Conservation (phyloP, 2,888 invertebrate genomes). For the Microctonus aethiopoides region DNA sequence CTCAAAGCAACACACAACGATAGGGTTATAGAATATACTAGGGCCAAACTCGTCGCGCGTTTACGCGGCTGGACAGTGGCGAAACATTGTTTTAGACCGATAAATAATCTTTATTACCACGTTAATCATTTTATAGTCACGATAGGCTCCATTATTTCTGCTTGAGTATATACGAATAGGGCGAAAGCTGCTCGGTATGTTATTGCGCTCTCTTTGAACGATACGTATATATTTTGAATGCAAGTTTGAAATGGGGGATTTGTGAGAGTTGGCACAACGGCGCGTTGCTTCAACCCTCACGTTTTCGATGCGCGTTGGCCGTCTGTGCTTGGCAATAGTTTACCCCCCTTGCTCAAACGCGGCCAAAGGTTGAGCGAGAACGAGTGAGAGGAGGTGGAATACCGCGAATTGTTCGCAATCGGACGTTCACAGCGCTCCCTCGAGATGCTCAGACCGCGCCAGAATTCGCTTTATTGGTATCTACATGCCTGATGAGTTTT, state of each 20-base stretch:
- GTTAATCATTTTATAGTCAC: slow-evolving; percentile 62
- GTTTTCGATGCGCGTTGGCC: slow-evolving; percentile 42
- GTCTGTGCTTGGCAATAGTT: neutral
- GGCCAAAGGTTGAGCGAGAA: neutral
- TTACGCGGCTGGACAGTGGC: slow-evolving; percentile 40
- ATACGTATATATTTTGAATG: neutral
- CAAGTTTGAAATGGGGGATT: neutral
- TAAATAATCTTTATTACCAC: slow-evolving; percentile 65
- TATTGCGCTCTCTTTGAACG: slow-evolving; percentile 54
- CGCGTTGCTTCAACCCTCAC: slow-evolving; percentile 51
- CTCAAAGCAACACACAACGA: slow-evolving; percentile 5
- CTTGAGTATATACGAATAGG: slow-evolving; percentile 33
- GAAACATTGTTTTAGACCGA: slow-evolving; percentile 64
- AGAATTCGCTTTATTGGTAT: slow-evolving; percentile 62
- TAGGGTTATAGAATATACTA: neutral
- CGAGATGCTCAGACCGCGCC: slow-evolving; percentile 49
- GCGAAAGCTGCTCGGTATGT: slow-evolving; percentile 50
- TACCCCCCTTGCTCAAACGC: neutral
- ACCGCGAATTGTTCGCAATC: slow-evolving; percentile 60
- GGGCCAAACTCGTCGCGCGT: slow-evolving; percentile 24
- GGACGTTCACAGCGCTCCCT: slow-evolving; percentile 49
- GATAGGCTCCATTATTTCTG: slow-evolving; percentile 43
- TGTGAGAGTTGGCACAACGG: neutral
- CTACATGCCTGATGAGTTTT: slow-evolving; percentile 59
- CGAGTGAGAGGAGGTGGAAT: slow-evolving; percentile 43